Evolutionary conservation across 1,140 invertebrate species (phyloP), one percentile per base, ranked within the genome.

Genomic region (Colletes gigas): DNA sequence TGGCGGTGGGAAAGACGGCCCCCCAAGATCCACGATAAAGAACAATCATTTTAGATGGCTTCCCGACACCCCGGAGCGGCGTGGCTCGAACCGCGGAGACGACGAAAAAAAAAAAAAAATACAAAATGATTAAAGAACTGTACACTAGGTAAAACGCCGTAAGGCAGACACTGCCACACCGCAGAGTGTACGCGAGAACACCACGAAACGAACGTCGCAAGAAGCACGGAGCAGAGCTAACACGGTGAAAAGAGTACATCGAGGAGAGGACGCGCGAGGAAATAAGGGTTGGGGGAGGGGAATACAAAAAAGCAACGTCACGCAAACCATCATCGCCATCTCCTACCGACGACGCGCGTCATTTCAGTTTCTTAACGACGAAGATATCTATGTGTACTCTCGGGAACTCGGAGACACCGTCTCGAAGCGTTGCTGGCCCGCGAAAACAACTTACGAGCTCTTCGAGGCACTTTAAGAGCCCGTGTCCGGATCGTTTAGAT

Each of bases 131-230:
- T 79, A 59, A 60, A 74, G 44, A 44, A 70, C 69, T 83, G 83
- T 86, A 85, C 83, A 87, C 77, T 88, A 79, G 55, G 66, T 76
- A 67, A 82, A 91, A 91, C 83, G 89, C 90, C 91, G 87, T 87
- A 88, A 89, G 91, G 91, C 89, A 88, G 91, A 90, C 92, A 93
- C 92, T 93, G 92, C 91, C 92, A 92, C 80, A 88, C 83, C 84
- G 85, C 84, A 88, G 81, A 84, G 83, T 83, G 78, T 85, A 81
- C 69, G 78, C 80, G 80, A 82, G 72, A 85, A 88, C 86, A 89
- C 69, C 82, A 83, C 65, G 68, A 73, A 68, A 71, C 10, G 12
- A 76, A 62, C 54, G 19, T 81, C 41, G 62, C 14, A 66, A 19
- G 44, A 57, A 60, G 41, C 19, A 71, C 9, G 52, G 52, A n/a